phyloP scores from a whole-genome alignment of 2,797 vertebrate species.

The Paramormyrops hopkinsi region DNA sequence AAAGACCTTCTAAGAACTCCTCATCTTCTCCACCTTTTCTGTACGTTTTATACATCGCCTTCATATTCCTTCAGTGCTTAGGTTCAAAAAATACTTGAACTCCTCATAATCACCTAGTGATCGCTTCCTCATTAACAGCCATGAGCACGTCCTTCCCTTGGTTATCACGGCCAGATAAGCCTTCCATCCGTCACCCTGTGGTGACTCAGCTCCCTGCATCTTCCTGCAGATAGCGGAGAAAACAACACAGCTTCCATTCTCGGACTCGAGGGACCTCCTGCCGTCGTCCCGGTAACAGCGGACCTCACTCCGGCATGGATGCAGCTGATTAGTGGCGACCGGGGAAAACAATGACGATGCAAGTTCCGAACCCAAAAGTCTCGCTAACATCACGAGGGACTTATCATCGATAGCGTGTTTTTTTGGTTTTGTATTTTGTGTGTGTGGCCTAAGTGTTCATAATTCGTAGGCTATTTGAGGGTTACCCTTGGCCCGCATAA shows the following conservation, averaged over 20 bases:
- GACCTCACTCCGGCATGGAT: neutral
- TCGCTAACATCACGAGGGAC: neutral
- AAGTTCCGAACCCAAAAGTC: conserved; percentile 28
- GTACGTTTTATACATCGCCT: neutral
- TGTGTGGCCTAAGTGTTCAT: neutral
- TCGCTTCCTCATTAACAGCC: conserved; percentile 18
- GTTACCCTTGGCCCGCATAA: conserved; percentile 10
- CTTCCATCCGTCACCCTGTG: conserved; percentile 29
- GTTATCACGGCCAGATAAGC: conserved; percentile 6
- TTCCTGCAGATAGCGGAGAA: conserved; percentile 52
- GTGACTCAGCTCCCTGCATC: conserved; percentile 57
- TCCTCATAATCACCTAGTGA: neutral
- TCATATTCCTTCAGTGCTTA: neutral
- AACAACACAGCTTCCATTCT: conserved; percentile 15
- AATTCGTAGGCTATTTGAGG: conserved; percentile 10
- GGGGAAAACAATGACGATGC: conserved; percentile 44
- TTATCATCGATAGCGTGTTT: neutral
- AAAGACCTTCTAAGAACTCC: neutral
- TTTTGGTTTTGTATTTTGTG: neutral
- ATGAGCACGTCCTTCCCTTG: neutral
- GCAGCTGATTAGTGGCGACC: conserved; percentile 34
- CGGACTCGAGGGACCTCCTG: conserved; percentile 36
- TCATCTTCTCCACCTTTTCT: neutral
- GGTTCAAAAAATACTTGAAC: neutral
- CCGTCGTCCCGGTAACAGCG: conserved; percentile 24